These are phyloP conservation scores for Lepisosteus oculatus DNA, from an alignment of 2,113 vertebrate genomes.

Conservation along the genomic window DNA sequence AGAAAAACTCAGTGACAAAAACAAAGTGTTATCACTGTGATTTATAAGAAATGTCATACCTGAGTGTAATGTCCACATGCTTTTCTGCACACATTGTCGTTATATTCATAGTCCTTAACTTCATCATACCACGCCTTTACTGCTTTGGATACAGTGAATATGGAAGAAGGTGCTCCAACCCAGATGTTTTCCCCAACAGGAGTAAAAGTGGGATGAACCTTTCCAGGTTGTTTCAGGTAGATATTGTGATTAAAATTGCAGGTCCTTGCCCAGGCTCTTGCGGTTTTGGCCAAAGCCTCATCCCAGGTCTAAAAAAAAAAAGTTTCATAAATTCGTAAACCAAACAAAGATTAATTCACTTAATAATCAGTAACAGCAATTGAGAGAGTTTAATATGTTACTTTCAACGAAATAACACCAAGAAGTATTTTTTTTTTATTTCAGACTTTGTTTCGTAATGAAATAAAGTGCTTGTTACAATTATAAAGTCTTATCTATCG, in stretches of 20 bases:
- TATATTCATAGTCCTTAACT: conserved; percentile 8
- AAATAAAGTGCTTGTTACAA: no score
- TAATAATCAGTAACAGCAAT: no score
- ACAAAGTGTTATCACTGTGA: no score
- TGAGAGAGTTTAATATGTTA: no score
- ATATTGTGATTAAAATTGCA: conserved; percentile 49
- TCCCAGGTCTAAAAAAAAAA: conserved; percentile 52
- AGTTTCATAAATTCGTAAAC: background rate
- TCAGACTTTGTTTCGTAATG: no score
- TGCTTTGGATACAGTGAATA: background rate
- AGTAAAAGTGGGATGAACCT: conserved; percentile 32
- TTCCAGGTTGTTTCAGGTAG: background rate
- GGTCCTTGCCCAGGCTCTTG: conserved; percentile 33
- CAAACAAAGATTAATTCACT: no score
- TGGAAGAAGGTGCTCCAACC: background rate
- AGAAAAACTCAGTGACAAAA: no score
- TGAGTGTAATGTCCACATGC: conserved; percentile 61
- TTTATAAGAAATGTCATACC: conserved; percentile 30
- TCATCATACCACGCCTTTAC: conserved; percentile 34
- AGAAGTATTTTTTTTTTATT: no score
- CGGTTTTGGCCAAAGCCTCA: conserved; percentile 46
- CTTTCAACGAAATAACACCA: no score
- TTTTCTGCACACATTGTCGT: rapidly evolving
- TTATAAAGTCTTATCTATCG: no score
- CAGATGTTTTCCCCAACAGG: conserved; percentile 61